Percentiles rank a stretch among this genome's conserved stretches.
Evolutionary conservation across 30 jellyfish, hydroid and myxozoan genomes (phyloP).

Genomic region (Chrysaora quinquecirrha): DNA sequence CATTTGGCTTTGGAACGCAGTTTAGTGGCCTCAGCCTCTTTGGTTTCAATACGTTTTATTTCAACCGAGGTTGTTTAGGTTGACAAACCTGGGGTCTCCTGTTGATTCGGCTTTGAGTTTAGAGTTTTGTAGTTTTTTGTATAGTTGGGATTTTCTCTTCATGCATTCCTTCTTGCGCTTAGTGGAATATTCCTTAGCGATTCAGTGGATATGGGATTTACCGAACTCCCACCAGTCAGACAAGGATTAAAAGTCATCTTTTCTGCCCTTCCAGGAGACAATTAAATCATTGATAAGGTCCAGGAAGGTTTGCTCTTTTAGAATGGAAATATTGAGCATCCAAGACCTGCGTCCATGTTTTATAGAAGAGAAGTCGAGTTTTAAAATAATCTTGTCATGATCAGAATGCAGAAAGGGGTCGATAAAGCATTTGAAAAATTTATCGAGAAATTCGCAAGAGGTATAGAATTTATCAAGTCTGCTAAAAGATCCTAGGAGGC

Average conservation of each 20-base stretch:
- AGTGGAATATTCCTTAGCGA: neutral
- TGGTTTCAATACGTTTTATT: too few relatives aligned
- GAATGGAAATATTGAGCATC: slow-evolving; percentile 1
- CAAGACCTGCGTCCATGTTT: slow-evolving; percentile 14
- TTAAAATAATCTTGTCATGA: too few relatives aligned
- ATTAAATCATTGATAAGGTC: neutral
- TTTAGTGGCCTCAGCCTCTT: slow-evolving; percentile 31
- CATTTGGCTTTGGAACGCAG: too few relatives aligned
- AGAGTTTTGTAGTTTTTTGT: too few relatives aligned
- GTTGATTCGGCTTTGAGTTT: slow-evolving; percentile 11
- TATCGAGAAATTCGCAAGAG: neutral
- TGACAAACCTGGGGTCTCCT: neutral
- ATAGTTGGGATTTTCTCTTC: too few relatives aligned
- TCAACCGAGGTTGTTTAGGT: neutral
- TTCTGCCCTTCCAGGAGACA: neutral
- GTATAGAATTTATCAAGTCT: too few relatives aligned
- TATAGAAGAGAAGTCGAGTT: neutral
- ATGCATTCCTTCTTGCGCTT: neutral
- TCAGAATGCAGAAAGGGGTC: too few relatives aligned
- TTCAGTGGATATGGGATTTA: neutral
- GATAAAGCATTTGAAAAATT: neutral
- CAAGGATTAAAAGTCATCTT: too few relatives aligned
- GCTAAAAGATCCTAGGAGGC: too few relatives aligned
- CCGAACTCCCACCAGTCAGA: too few relatives aligned
- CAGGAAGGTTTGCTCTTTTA: neutral